These are phyloP conservation scores for Cephonodes hylas DNA, from an alignment of 2,888 invertebrate species.

Conservation along the genomic window DNA sequence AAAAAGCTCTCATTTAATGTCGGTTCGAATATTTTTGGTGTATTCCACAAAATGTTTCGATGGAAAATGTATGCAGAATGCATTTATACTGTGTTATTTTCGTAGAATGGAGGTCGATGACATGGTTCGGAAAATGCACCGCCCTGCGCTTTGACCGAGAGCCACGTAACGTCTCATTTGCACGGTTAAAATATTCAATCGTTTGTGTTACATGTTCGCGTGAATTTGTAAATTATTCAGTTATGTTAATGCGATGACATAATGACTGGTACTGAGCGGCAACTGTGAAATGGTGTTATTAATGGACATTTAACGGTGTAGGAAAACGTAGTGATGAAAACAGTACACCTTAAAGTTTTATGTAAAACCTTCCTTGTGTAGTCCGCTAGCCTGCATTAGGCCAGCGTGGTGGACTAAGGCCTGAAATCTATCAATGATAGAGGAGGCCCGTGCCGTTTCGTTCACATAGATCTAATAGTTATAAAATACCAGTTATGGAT, in stretches of 20 bases:
- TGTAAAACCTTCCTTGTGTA: too few species aligned
- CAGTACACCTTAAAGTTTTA: too few species aligned
- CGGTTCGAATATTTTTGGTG: not conserved
- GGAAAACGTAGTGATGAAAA: too few species aligned
- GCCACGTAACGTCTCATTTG: not conserved
- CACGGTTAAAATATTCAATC: not conserved
- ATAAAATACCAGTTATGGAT: too few species aligned
- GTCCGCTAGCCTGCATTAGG: too few species aligned
- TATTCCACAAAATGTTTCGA: not conserved
- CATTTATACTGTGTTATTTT: constrained; percentile 2
- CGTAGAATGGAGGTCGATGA: not conserved
- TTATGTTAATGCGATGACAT: not conserved
- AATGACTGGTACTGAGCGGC: not conserved
- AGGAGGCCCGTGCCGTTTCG: too few species aligned
- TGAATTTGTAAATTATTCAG: not conserved
- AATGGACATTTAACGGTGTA: too few species aligned
- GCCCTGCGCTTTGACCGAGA: not conserved
- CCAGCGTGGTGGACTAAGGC: too few species aligned
- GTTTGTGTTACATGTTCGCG: not conserved
- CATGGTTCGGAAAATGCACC: not conserved
- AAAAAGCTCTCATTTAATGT: not conserved
- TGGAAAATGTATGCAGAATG: not conserved
- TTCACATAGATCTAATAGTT: too few species aligned
- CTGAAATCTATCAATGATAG: too few species aligned
- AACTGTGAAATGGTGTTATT: too few species aligned